Conservation (phyloP, 2,113 vertebrate genomes). For the Otolemur garnettii region DNA sequence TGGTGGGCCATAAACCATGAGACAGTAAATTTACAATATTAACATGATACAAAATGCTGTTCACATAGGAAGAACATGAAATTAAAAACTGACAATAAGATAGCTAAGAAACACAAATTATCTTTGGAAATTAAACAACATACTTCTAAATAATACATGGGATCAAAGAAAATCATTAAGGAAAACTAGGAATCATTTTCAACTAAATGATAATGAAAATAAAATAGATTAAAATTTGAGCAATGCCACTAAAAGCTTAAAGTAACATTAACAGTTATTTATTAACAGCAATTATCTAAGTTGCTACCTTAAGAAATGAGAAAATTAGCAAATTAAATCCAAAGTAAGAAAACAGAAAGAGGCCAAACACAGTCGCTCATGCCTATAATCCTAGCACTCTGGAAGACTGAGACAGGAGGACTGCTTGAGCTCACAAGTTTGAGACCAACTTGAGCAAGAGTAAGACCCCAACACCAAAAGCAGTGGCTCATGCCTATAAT, state of each 20-base stretch:
- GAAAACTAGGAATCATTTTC: neutral
- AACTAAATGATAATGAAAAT: constrained; percentile 11
- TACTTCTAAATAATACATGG: neutral
- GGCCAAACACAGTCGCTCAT: too few species aligned
- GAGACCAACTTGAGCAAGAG: too few species aligned
- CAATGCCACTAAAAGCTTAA: neutral
- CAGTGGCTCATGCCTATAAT: too few species aligned
- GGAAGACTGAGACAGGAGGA: too few species aligned
- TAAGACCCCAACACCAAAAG: too few species aligned
- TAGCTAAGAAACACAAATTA: neutral
- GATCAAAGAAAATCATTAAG: neutral
- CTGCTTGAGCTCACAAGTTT: too few species aligned
- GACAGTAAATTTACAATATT: neutral
- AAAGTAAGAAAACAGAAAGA: neutral
- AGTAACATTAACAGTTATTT: neutral
- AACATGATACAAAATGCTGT: neutral
- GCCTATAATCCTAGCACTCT: too few species aligned
- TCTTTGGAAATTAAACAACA: constrained; percentile 17
- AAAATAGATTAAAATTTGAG: neutral
- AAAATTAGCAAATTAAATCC: neutral
- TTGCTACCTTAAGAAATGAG: neutral
- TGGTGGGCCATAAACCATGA: neutral
- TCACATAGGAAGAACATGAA: neutral
- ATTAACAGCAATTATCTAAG: neutral
- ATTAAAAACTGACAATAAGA: neutral